Conservation (phyloP, 2,797 vertebrate species). For the Microctenopoma lineatum region DNA sequence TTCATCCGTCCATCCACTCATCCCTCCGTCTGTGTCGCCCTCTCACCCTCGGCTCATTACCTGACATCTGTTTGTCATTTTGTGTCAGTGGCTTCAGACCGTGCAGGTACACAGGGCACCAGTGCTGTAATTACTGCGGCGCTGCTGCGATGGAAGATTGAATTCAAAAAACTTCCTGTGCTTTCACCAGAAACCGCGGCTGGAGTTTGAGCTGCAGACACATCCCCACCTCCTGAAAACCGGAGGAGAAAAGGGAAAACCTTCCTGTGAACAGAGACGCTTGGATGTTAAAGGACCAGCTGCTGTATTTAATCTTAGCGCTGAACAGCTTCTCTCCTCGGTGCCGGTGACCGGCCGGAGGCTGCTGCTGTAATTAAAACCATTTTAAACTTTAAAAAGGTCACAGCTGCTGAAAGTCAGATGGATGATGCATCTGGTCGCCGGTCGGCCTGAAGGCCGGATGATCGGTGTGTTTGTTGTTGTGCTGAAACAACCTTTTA, state of each 20-base stretch:
- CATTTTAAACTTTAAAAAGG: constrained; percentile 36
- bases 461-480: constrained; percentile 7
- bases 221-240: constrained; percentile 19
- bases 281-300: not conserved
- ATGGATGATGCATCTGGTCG: constrained; percentile 13
- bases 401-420: constrained; percentile 15
- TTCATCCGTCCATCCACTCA: not conserved
- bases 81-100: constrained; percentile 25
- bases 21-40: not conserved
- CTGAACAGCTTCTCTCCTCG: not conserved
- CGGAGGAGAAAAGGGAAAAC: not conserved
- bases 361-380: constrained; percentile 25
- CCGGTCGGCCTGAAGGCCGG: constrained; percentile 11
- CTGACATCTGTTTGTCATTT: constrained; percentile 47
- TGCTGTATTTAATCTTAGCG: no score
- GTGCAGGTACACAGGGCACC: constrained; percentile 11
- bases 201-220: constrained; percentile 16
- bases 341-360: not conserved
- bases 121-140: constrained; percentile 3
- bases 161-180: not conserved
- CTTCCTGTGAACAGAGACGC: not conserved
- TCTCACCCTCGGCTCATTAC: constrained; percentile 39
- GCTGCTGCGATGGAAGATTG: constrained; percentile 10
- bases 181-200: constrained; percentile 17
- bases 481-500: not conserved